These are phyloP conservation scores for Tokudaia tokunoshimensis DNA, from an alignment of 2,797 vertebrate species.

Conservation along the genomic window DNA sequence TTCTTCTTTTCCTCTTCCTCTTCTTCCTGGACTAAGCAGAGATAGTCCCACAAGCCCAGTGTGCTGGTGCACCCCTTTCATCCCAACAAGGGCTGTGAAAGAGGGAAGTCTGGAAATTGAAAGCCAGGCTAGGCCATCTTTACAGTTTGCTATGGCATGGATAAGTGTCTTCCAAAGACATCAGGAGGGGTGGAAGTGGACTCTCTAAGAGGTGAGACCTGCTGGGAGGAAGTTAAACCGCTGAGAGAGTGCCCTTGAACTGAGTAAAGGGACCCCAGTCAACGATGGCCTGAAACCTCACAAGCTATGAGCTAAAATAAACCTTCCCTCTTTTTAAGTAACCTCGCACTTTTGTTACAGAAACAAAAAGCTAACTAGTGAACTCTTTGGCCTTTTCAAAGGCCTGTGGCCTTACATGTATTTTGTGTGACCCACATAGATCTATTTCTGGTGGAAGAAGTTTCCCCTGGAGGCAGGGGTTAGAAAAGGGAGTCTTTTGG, in stretches of 20 bases:
- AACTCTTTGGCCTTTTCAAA: not conserved
- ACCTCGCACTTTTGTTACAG: not conserved
- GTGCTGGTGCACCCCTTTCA: not conserved
- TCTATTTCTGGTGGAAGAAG: not conserved
- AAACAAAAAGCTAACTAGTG: not conserved
- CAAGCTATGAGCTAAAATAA: not conserved
- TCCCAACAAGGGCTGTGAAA: not conserved
- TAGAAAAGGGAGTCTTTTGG: not conserved
- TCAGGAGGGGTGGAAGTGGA: not conserved
- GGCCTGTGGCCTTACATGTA: not conserved
- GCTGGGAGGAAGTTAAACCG: not conserved
- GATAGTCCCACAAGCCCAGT: not conserved
- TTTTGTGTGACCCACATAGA: fast-evolving
- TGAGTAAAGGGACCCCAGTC: not conserved
- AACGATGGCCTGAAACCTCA: not conserved
- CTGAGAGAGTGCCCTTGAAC: not conserved
- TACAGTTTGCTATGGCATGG: not conserved
- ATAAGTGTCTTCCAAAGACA: not conserved
- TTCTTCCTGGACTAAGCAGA: not conserved
- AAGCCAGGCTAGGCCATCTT: not conserved
- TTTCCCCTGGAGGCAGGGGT: not conserved
- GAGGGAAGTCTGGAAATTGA: no score
- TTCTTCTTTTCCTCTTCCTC: not conserved
- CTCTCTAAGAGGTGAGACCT: no score
- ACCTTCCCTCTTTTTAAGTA: not conserved